Conservation (phyloP, 92 coral and sea anemone species). For the Parazoanthus swiftii region DNA sequence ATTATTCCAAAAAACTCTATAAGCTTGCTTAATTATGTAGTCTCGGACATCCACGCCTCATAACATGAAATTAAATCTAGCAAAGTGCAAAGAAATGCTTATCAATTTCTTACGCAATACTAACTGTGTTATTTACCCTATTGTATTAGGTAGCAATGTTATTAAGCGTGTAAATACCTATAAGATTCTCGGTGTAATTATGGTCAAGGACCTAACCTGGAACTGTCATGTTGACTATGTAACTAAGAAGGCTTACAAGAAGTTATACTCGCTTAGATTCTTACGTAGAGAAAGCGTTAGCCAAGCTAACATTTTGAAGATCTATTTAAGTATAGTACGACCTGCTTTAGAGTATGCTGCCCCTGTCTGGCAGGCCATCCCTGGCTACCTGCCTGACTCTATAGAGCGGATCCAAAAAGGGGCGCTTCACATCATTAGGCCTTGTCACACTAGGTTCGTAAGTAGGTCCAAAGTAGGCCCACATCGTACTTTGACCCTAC, state of each 20-base stretch:
- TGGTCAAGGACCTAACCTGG: constrained; percentile 1
- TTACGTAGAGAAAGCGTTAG: background rate
- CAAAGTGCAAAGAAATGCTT: constrained; percentile 1
- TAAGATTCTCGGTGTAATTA: background rate
- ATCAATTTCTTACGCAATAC: background rate
- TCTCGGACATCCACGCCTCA: too few species aligned
- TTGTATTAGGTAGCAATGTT: background rate
- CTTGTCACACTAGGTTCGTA: too few species aligned
- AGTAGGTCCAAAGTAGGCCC: too few species aligned
- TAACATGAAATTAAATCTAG: too few species aligned
- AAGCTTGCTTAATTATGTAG: too few species aligned
- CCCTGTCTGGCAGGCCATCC: background rate
- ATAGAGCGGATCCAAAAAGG: background rate
- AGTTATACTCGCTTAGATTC: background rate
- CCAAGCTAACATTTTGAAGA: too few species aligned
- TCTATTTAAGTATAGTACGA: background rate
- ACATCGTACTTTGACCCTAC: too few species aligned
- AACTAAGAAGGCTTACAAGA: constrained; percentile 4
- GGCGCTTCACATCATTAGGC: background rate
- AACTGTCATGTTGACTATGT: background rate
- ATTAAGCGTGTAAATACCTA: background rate
- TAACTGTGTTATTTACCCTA: background rate
- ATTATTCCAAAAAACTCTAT: too few species aligned
- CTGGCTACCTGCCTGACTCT: background rate
- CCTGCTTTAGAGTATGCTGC: background rate